These are phyloP conservation scores for Amblyornis subalaris DNA, from an alignment of 2,113 vertebrate species.

Conservation along the genomic window DNA sequence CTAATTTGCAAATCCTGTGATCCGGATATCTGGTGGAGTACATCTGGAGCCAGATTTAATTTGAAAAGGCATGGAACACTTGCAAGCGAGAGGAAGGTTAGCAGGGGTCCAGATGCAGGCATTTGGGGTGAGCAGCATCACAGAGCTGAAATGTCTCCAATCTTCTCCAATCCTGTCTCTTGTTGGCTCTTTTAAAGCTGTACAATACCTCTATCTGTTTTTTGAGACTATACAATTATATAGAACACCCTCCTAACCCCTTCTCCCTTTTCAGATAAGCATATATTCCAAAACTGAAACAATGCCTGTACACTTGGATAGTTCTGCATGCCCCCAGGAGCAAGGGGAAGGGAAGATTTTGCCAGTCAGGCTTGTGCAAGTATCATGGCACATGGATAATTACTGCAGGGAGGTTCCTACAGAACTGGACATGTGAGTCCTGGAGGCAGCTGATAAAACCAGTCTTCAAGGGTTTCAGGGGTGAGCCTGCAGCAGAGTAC, in stretches of 20 bases:
- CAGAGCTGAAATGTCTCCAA: not conserved
- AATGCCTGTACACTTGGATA: not conserved
- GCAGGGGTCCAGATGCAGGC: not conserved
- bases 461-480: not conserved
- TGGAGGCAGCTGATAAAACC: not conserved
- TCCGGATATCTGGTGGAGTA: not conserved
- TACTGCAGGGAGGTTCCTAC: not conserved
- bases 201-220: not conserved
- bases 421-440: not conserved
- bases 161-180: not conserved
- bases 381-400: not conserved
- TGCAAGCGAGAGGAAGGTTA: not conserved
- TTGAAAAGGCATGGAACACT: not conserved
- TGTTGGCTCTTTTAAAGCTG: not conserved
- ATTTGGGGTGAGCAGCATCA: not conserved
- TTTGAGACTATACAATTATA: not conserved
- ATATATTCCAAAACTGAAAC: not conserved
- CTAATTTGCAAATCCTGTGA: not conserved
- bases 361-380: fast-evolving
- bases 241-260: not conserved
- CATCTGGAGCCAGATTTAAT: not conserved
- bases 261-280: not conserved
- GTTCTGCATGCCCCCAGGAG: not conserved
- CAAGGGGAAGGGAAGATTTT: not conserved
- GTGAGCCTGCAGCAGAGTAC: not conserved